Conservation (phyloP, 2,888 invertebrate genomes). For the Leucania comma region DNA sequence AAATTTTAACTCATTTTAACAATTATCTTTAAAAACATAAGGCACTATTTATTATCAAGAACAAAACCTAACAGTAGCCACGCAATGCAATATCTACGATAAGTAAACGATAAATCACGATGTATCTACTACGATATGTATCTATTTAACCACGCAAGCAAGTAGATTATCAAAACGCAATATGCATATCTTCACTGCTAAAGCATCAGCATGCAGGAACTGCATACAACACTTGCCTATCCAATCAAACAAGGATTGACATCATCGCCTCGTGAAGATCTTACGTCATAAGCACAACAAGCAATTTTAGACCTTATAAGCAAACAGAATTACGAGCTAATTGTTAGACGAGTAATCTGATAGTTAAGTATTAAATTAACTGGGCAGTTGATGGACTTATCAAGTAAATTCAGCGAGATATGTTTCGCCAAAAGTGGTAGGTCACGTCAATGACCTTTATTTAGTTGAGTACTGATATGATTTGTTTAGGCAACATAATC, state of each 20-base stretch:
- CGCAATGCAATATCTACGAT: constrained; percentile 5
- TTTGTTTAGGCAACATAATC: constrained; percentile 25
- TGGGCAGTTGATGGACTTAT: constrained; percentile 38
- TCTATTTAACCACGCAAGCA: constrained; percentile 3
- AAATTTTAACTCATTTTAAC: too few species aligned
- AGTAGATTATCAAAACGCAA: neutral
- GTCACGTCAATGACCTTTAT: constrained; percentile 50
- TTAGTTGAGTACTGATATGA: constrained; percentile 10
- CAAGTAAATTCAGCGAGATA: constrained; percentile 22
- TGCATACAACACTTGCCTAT: constrained; percentile 48
- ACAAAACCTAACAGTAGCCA: too few species aligned
- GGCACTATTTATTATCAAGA: too few species aligned
- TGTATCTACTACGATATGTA: constrained; percentile 4
- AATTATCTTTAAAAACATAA: too few species aligned
- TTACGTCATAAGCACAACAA: constrained; percentile 56
- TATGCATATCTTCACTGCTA: neutral
- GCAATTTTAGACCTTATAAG: constrained; percentile 35
- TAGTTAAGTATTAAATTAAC: constrained; percentile 29
- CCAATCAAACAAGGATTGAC: constrained; percentile 60
- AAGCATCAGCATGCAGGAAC: constrained; percentile 41
- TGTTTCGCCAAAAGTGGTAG: constrained; percentile 41
- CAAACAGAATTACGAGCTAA: constrained; percentile 35
- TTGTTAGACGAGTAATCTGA: constrained; percentile 34
- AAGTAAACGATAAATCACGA: constrained; percentile 24
- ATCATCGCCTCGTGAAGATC: constrained; percentile 56